These are phyloP conservation scores for Machimus rusticus DNA, from an alignment of 2,888 invertebrate genomes.

Conservation along the genomic window DNA sequence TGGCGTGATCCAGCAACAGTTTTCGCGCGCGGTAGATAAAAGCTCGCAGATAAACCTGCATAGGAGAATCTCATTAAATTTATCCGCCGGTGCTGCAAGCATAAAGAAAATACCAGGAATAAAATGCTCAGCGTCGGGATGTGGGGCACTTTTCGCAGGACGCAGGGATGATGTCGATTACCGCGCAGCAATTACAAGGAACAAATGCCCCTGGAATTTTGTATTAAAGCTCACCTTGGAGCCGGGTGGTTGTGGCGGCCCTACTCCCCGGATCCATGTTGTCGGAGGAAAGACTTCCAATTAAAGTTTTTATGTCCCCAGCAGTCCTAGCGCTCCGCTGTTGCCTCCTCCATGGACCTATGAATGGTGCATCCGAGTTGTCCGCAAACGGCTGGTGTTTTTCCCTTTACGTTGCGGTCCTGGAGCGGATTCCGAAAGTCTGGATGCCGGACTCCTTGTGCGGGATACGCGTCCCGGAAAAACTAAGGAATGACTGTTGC, in stretches of 20 bases:
- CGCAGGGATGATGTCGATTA: conserved; percentile 32
- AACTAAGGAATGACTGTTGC: not conserved
- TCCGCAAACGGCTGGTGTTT: not conserved
- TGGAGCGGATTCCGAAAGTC: not conserved
- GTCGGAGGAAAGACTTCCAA: not conserved
- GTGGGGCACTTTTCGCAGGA: not conserved
- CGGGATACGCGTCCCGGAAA: not conserved
- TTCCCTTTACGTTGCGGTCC: not conserved
- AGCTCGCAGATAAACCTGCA: not conserved
- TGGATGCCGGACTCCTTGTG: not conserved
- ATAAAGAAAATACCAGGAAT: conserved; percentile 22
- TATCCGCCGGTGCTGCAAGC: not conserved
- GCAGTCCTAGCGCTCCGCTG: not conserved
- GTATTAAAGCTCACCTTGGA: conserved; percentile 6
- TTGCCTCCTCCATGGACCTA: not conserved
- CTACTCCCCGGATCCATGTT: not conserved
- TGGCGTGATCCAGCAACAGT: conserved; percentile 25
- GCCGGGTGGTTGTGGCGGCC: not conserved
- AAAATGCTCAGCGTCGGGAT: not conserved
- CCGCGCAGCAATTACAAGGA: conserved; percentile 3
- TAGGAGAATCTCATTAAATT: conserved; percentile 17
- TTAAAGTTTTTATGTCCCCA: conserved; percentile 15
- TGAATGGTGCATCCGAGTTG: conserved; percentile 1
- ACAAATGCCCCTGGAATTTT: conserved; percentile 5
- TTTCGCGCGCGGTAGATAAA: not conserved